Conservation (phyloP, 2,888 invertebrate genomes). For the Tinea pellionella region DNA sequence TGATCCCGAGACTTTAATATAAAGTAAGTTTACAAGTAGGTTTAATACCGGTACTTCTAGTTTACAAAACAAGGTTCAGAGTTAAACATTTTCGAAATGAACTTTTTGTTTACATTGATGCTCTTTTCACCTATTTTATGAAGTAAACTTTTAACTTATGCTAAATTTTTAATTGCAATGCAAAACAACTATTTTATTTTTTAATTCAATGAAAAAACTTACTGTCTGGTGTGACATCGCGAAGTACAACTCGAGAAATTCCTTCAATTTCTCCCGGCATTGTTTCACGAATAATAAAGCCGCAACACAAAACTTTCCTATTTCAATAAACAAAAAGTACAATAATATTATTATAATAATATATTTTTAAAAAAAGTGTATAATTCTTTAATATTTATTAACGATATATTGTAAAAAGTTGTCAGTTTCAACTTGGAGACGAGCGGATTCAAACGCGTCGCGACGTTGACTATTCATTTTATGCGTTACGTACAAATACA, state of each 20-base stretch:
- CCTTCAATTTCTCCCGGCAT: constrained; percentile 52
- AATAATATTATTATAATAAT: not conserved
- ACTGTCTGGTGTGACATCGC: constrained; percentile 57
- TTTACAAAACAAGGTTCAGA: too few species aligned
- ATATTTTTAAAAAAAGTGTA: not conserved
- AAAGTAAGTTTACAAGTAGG: too few species aligned
- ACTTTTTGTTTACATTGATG: too few species aligned
- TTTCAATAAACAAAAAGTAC: not conserved
- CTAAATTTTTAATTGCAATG: too few species aligned
- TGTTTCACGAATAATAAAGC: constrained; percentile 19
- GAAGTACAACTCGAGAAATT: constrained; percentile 37
- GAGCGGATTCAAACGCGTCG: not conserved
- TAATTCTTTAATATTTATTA: not conserved
- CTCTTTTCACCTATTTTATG: too few species aligned
- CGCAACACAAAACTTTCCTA: not conserved
- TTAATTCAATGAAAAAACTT: too few species aligned
- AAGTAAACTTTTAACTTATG: not conserved
- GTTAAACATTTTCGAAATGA: too few species aligned
- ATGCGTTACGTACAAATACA: too few species aligned
- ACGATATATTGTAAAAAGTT: too few species aligned
- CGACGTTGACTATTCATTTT: not conserved
- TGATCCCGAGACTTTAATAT: too few species aligned
- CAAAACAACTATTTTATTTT: too few species aligned
- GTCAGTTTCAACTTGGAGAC: not conserved
- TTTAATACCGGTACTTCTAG: too few species aligned